phyloP scores from a whole-genome alignment of 2,113 vertebrate species.

The Picathartes gymnocephalus region DNA sequence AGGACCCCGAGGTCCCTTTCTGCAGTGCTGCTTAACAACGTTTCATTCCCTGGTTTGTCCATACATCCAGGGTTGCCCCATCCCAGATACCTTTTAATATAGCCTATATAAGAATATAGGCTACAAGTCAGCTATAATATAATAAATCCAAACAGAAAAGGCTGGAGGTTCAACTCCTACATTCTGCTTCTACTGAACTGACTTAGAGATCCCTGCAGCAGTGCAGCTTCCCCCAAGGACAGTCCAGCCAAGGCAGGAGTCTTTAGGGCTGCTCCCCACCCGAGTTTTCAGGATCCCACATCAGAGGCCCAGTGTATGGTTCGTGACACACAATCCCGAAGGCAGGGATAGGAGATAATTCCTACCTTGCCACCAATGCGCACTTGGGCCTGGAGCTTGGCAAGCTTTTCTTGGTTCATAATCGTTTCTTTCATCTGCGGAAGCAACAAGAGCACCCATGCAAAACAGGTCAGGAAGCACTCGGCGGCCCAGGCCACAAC shows the following conservation, averaged over 20 bases:
- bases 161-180: too few species aligned
- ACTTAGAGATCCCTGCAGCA: neutral
- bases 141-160: neutral
- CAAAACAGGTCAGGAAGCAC: neutral
- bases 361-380: slow-evolving; percentile 97
- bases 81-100: neutral
- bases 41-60: neutral
- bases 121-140: neutral
- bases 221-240: neutral
- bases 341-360: neutral
- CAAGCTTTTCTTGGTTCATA: slow-evolving; percentile 98
- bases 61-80: neutral
- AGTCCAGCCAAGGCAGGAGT: neutral
- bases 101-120: neutral
- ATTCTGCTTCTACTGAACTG: neutral
- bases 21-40: neutral
- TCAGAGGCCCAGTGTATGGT: neutral
- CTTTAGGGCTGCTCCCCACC: neutral
- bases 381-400: slow-evolving; percentile 95
- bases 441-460: neutral
- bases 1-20: neutral
- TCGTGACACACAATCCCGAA: too few species aligned
- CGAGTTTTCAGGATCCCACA: neutral
- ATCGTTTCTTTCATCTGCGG: slow-evolving; percentile 95
- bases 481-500: neutral